A percentile compares a stretch with the other conserved stretches of the same genome.
These are phyloP conservation scores for Scaptomyza cyrtandrae DNA, from an alignment of 2,888 invertebrate species.

Conservation along the genomic window DNA sequence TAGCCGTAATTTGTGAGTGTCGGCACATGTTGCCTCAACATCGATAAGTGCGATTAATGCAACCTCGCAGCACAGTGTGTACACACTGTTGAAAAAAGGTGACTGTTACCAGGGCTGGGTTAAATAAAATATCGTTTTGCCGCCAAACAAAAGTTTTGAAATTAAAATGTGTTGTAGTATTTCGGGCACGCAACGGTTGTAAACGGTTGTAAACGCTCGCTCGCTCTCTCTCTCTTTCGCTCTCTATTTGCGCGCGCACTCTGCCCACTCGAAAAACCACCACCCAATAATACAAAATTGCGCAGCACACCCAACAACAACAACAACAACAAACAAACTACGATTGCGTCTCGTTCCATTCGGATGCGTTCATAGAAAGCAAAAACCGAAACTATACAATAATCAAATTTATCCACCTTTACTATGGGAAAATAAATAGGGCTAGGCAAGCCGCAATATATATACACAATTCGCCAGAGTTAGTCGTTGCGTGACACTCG, in stretches of 20 bases:
- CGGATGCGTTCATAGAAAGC: slow-evolving; percentile 56
- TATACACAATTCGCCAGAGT: slow-evolving; percentile 16
- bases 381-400: slow-evolving; percentile 52
- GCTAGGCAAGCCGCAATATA: slow-evolving; percentile 45
- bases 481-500: slow-evolving; percentile 57
- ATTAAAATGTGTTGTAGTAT: neutral
- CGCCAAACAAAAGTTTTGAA: slow-evolving; percentile 3
- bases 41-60: slow-evolving; percentile 17
- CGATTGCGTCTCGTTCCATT: slow-evolving; percentile 60
- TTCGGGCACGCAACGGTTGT: neutral
- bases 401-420: slow-evolving; percentile 31
- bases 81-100: neutral
- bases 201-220: slow-evolving; percentile 3
- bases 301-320: slow-evolving; percentile 46
- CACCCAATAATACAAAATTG: slow-evolving; percentile 55
- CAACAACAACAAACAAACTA: too few species aligned
- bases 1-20: slow-evolving; percentile 30
- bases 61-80: slow-evolving; percentile 39
- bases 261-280: slow-evolving; percentile 36
- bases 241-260: slow-evolving; percentile 6
- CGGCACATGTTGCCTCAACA: slow-evolving; percentile 48
- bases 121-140: neutral
- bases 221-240: neutral
- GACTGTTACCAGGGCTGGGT: slow-evolving; percentile 22
- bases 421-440: slow-evolving; percentile 37